Percentiles rank a stretch among this genome's conserved stretches.
Evolutionary conservation across 2,113 vertebrate species (phyloP).

Genomic region (Hemiscyllium ocellatum): DNA sequence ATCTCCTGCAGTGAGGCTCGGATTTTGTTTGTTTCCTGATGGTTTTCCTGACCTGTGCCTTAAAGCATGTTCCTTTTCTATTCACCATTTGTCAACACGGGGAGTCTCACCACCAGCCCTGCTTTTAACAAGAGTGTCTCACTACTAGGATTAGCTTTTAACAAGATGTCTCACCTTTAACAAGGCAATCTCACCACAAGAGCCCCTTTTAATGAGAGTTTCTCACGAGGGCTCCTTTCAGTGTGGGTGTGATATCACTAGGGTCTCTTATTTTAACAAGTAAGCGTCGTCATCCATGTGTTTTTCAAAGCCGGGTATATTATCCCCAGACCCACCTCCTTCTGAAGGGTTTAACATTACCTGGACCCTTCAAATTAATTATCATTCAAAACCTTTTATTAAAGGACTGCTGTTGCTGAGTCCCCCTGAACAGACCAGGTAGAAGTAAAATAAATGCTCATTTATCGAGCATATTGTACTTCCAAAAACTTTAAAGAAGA

Average conservation of each 20-base stretch:
- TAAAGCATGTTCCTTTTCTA: not conserved
- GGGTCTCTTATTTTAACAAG: not conserved
- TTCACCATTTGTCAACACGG: not conserved
- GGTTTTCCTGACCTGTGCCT: not conserved
- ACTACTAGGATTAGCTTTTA: not conserved
- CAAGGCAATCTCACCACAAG: not conserved
- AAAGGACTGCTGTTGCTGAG: not conserved
- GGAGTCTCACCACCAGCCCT: not conserved
- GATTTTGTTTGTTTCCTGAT: not conserved
- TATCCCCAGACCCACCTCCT: not conserved
- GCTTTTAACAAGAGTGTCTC: not conserved
- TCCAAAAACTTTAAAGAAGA: not conserved
- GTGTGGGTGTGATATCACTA: not conserved
- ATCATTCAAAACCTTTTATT: not conserved
- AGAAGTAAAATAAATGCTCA: not conserved
- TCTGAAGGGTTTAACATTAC: not conserved
- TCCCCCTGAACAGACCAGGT: not conserved
- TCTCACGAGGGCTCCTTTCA: not conserved
- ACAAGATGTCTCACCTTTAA: conserved; percentile 4
- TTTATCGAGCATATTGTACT: not conserved
- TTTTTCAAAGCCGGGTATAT: not conserved
- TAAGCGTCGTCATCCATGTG: not conserved
- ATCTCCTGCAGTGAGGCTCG: not conserved
- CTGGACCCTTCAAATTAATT: not conserved
- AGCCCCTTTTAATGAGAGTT: not conserved